Conservation (phyloP, 2,797 vertebrate species). For the Oreochromis mossambicus region DNA sequence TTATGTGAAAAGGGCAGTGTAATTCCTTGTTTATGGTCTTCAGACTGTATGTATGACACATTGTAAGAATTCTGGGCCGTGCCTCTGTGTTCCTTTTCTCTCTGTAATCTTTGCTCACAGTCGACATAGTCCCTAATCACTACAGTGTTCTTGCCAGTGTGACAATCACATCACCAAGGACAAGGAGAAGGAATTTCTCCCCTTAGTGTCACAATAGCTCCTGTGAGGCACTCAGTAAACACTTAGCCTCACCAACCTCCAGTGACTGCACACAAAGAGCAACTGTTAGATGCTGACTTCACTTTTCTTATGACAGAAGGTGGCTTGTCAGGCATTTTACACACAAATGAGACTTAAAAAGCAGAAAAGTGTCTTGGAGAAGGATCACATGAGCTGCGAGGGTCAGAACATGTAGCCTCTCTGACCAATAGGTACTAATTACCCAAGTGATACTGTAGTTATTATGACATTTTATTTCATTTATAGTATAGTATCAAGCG, state of each 20-base stretch:
- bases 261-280: constrained; percentile 21
- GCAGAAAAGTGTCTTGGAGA: background rate
- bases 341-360: background rate
- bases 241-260: constrained; percentile 32
- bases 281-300: constrained; percentile 13
- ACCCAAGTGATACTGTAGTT: background rate
- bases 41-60: constrained; percentile 1
- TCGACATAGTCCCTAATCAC: constrained; percentile 18
- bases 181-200: constrained; percentile 62
- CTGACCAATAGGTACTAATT: background rate
- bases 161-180: constrained; percentile 55
- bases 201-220: constrained; percentile 54
- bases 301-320: background rate
- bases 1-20: constrained; percentile 18
- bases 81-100: background rate
- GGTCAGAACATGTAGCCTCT: background rate
- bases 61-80: background rate
- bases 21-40: constrained; percentile 20
- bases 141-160: constrained; percentile 19
- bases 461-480: background rate
- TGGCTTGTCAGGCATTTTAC: background rate
- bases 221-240: constrained; percentile 64
- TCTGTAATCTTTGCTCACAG: background rate
- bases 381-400: background rate
- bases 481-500: background rate